Percentiles rank a stretch among this genome's conserved stretches.
Evolutionary conservation across 2,113 vertebrate species (phyloP).

Genomic region (Merops nubicus): DNA sequence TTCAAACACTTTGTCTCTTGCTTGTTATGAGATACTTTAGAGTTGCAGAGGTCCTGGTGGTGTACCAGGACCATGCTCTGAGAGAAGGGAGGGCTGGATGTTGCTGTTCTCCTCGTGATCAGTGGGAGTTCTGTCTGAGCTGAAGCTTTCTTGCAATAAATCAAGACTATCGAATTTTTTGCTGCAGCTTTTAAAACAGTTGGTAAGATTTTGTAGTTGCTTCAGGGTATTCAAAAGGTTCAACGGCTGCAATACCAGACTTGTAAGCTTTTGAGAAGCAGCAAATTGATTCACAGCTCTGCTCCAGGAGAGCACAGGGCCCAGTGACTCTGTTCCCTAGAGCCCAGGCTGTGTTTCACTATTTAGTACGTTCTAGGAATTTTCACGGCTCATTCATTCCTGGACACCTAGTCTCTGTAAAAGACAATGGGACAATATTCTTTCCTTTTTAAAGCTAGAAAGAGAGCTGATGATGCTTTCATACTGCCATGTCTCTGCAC

Average conservation of each 20-base stretch:
- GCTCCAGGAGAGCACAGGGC: not conserved
- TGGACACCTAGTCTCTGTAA: not conserved
- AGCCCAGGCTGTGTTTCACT: not conserved
- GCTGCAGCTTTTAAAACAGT: not conserved
- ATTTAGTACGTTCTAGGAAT: not conserved
- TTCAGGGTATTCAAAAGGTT: not conserved
- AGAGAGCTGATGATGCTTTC: not conserved
- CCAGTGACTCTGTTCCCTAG: not conserved
- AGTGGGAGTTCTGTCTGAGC: not conserved
- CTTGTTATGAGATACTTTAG: not conserved
- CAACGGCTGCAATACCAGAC: not conserved
- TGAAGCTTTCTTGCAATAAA: not conserved
- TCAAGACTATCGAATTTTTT: not conserved
- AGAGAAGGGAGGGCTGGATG: not conserved
- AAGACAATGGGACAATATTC: not conserved
- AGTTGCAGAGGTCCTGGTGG: not conserved
- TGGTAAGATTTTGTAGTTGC: not conserved
- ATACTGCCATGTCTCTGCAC: rapidly evolving
- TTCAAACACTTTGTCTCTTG: no score
- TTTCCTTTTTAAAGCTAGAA: not conserved
- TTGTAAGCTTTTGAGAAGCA: not conserved
- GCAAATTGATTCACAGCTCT: not conserved
- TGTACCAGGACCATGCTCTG: no score
- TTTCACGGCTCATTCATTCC: not conserved
- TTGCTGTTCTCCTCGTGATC: not conserved